Evolutionary conservation across 2,113 vertebrate species (phyloP).

Genomic region (Aramus guarauna): DNA sequence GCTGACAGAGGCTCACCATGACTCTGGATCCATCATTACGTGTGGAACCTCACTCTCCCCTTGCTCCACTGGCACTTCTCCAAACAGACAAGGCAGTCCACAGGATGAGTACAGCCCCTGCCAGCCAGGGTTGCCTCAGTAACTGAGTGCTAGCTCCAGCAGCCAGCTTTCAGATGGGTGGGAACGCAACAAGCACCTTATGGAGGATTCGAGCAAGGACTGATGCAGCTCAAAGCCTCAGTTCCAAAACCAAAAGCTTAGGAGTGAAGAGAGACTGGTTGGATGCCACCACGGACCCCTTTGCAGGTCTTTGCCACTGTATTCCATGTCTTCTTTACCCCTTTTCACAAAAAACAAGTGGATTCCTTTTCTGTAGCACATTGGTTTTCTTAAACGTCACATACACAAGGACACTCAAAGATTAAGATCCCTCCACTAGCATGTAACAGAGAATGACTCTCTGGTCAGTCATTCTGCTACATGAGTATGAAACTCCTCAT

Average conservation of each 20-base stretch:
- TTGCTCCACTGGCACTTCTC: neutral
- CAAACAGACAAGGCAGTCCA: neutral
- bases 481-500: fast-evolving
- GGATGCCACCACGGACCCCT: neutral
- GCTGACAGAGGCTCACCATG: fast-evolving
- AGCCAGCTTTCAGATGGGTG: fast-evolving
- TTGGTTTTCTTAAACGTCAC: neutral
- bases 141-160: neutral
- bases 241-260: neutral
- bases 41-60: neutral
- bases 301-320: neutral
- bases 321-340: neutral
- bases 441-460: neutral
- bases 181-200: neutral
- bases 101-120: neutral
- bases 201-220: neutral
- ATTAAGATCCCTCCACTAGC: neutral
- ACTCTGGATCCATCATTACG: fast-evolving
- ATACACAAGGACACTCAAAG: neutral
- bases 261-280: neutral
- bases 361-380: neutral
- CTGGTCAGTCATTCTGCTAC: neutral
- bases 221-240: neutral
- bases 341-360: neutral
- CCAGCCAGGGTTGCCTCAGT: neutral